Base-by-base conservation (phyloP, 1,140 invertebrate species). In the Zophobas atratus region DNA sequence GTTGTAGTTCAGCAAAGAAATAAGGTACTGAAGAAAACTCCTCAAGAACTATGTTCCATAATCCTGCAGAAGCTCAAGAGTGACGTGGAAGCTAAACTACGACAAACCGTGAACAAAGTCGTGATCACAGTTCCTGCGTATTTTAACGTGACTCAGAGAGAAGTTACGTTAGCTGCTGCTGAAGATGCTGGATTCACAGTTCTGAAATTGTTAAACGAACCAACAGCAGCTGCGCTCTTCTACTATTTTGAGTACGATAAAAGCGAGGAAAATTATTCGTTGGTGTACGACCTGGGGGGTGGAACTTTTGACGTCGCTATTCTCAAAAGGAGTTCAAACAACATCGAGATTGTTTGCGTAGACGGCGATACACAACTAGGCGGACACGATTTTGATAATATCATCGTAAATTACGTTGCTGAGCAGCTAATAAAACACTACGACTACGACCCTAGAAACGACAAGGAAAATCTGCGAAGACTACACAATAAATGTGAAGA, bases 301-400 rank as follows among this genome's bases (percentile, higher is more conserved):
- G 94, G 94, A 77, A 94, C 93, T 76, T 94, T 94, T 85, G 93
- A 94, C 87, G 93, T 95, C 0, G 94, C 93, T 6, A 86, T 95
- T 2, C 87, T 95, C 3, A 93, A 92, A 43, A 94, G 94, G 83
- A 93, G 94, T 84, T 92, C 93, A 81, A 93, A 93, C 67, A 92
- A 93, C 0, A 79, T 82, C 94, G 2, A 90, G 88, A 94, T 84
- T 39, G 70, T 90, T 55, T 92, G 95, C 0, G 97, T 96, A 1
- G 96, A 95, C 84, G 84, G 88, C 87, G 76, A 85, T 76, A 84
- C 79, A 8, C 91, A 93, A 83, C 85, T 94, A 77, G 93, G 92
- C 77, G 92, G 92, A 33, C 92, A 93, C 83, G 92, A 93, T 84
- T 93, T 94, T 80, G 91, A 93, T 82, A 88, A 92, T 82, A 80